Evolutionary conservation across 2,113 vertebrate species (phyloP), one percentile per base, ranked within the genome.

Genomic region (Brachionichthys hirsutus): DNA sequence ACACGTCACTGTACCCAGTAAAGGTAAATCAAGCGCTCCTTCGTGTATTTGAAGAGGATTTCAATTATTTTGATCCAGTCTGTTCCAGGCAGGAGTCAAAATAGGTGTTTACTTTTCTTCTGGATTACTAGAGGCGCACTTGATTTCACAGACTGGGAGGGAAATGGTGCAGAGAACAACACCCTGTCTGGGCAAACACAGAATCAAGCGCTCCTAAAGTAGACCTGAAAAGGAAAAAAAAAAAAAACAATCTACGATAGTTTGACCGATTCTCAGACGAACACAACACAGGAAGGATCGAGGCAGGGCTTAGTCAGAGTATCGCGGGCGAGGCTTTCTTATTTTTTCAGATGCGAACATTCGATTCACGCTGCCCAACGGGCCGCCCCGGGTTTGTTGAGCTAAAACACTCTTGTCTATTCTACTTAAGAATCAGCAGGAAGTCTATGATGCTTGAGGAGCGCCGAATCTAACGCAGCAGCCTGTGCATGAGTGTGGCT

Each of bases 11-110:
- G 48, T 65, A 67, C 77, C 67, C 71, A 75, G 63, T 62, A 69
- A 38, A 49, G 40, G 61, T 73, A 76, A 87, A 89, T 84, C 85
- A 86, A 85, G 53, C 67, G 64, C 75, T 70, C 82, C 82, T 82
- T 84, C 38, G 70, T 42, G 85, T 86, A 85, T 88, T 89, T 88
- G 77, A 80, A 68, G 62, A 85, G 54, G 74, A 73, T 58, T 84
- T 67, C 18, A 45, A 76, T 73, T 82, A 85, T 89, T 88, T 88
- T 87, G 85, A 87, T 85, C 82, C 85, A 75, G 84, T 81, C 77
- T 75, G 62, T 69, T 34, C 54, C 76, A 88, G 83, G 68, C 82
- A 70, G 75, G 86, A 84, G 76, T 85, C 87, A 89, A 89, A 89
- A 88, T 83, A 80, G 73, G 50, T 63, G 68, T 63, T 54, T 46